Evolutionary conservation across 1,140 invertebrate species (phyloP), one percentile per base, ranked within the genome.

Genomic region (Ceratina japonica): DNA sequence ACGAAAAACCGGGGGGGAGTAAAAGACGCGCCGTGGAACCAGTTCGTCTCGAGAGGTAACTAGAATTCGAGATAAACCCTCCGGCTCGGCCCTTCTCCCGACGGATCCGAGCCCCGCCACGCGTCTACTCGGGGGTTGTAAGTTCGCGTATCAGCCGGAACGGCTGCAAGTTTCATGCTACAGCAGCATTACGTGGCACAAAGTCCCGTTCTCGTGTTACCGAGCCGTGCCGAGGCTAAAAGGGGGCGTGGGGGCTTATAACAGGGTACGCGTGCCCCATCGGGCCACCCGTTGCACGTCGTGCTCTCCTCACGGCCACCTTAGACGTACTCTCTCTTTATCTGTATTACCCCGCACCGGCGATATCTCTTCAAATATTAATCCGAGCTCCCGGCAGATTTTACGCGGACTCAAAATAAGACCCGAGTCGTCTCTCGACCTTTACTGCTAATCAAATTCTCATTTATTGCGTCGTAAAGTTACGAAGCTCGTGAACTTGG

Each of bases 161-260:
- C 70, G 74, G 78, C 56, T 85, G 79, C 49, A 70, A 85, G 69
- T 85, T 85, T 80, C 82, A 62, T 75, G 83, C 82, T 73, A 63
- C 83, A 76, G 69, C 74, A 74, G 79, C 74, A 81, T 85, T 85
- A 84, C 83, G 62, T 79, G 80, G 80, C 83, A 82, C 75, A 78
- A 84, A 84, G 84, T 85, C 82, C 82, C 73, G 82, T 84, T 84
- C 78, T 85, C 83, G 65, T 80, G 78, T 85, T 85, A 85, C 84
- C 5, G 83, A 84, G 74, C 44, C 51, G 62, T 63, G 51, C 31
- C 37, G 61, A 71, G 56, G 54, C 59, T 80, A 16, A 64, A 65
- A 75, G 68, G 64, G 49, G 63, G 63, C 64, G 52, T 62, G 44
- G 52, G 51, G 68, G 27, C 70, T 84, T 85, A 78, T 84, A 84